These are phyloP conservation scores for Chymomyza costata DNA, from an alignment of 1,140 invertebrate species.

Conservation along the genomic window DNA sequence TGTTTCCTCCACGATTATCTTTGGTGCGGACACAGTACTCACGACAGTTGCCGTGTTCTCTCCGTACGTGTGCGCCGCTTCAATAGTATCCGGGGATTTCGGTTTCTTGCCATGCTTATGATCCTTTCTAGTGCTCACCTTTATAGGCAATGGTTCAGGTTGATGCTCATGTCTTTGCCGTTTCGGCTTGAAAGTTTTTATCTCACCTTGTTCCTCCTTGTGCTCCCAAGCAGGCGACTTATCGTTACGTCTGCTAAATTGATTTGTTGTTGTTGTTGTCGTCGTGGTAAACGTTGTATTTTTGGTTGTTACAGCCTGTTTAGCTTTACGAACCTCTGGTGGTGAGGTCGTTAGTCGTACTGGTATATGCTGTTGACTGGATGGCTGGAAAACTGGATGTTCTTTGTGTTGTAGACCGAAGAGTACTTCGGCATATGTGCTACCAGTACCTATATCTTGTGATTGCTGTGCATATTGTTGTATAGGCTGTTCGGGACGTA, in stretches of 20 bases:
- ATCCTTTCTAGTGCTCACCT: slow-evolving; percentile 48
- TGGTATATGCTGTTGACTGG: slow-evolving; percentile 75
- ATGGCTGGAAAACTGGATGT: slow-evolving; percentile 77
- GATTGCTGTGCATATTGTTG: slow-evolving; percentile 27
- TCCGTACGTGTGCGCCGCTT: not conserved
- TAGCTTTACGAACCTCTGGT: slow-evolving; percentile 35
- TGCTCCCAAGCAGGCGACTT: slow-evolving; percentile 69
- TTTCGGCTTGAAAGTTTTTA: slow-evolving; percentile 38
- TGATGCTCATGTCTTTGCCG: slow-evolving; percentile 45
- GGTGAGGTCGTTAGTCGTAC: slow-evolving; percentile 64
- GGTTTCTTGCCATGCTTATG: slow-evolving; percentile 34
- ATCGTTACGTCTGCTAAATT: slow-evolving; percentile 27
- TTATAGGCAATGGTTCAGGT: slow-evolving; percentile 53
- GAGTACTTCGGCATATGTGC: slow-evolving; percentile 69
- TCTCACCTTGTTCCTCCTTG: slow-evolving; percentile 42
- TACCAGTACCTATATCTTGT: slow-evolving; percentile 53
- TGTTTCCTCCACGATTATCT: slow-evolving; percentile 17
- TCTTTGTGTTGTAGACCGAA: slow-evolving; percentile 63
- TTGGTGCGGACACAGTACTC: slow-evolving; percentile 1
- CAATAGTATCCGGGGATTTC: slow-evolving; percentile 44
- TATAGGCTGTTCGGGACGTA: slow-evolving; percentile 37
- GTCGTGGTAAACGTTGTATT: slow-evolving; percentile 29
- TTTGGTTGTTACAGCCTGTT: slow-evolving; percentile 23
- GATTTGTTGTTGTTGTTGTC: slow-evolving; percentile 28
- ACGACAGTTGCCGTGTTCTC: slow-evolving; percentile 13